Base-by-base conservation (phyloP, 2,888 invertebrate genomes). In the Hypsopygia costalis region DNA sequence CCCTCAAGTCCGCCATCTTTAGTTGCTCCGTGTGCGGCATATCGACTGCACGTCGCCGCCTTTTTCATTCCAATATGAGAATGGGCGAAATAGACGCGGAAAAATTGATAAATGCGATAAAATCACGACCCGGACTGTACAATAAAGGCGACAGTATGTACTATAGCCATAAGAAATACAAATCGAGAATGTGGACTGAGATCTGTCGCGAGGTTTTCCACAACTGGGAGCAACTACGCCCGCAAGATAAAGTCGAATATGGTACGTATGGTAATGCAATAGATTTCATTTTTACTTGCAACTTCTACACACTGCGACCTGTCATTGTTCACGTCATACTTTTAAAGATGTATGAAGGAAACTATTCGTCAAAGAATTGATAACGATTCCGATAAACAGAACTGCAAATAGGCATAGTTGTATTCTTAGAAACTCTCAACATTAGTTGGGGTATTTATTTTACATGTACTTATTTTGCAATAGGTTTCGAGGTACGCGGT, bases 141-240 rank as follows among this genome's bases (percentile, higher is more conserved):
- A 63, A 68, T 35, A 73, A 62, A 34, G 61, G 58, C 7, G 66
- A 74, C 32, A 46, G 62, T 0, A 55, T 58, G 33, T 71, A 72
- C 42, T 65, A 61, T 31, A 61, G 57, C 38, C 62, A 69, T 40
- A 67, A 64, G 35, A 68, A 63, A 40, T 52, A 62, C 21, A 78
- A 70, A 40, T 48, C 65, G 7, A 58, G 58, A 34, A 42, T 75
- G 40, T 80, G 79, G 78, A 53, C 52, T 6, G 74, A 72, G 10
- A 62, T 75, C 7, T 67, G 71, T 42, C 52, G 51, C 34, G 76
- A 76, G 31, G 63, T 78, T n/a, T 55, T 56, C 30, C 41, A 52
- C 1, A 55, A 57, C 36, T 78, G 71, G 70, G 69, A 69, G 0
- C 40, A 53, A 22, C 47, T 76, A 49, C 55, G 53, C 12, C 52